A percentile compares a stretch with the other conserved stretches of the same genome.
Conservation (phyloP, 2,113 vertebrate species). For the Nyctereutes procyonoides region DNA sequence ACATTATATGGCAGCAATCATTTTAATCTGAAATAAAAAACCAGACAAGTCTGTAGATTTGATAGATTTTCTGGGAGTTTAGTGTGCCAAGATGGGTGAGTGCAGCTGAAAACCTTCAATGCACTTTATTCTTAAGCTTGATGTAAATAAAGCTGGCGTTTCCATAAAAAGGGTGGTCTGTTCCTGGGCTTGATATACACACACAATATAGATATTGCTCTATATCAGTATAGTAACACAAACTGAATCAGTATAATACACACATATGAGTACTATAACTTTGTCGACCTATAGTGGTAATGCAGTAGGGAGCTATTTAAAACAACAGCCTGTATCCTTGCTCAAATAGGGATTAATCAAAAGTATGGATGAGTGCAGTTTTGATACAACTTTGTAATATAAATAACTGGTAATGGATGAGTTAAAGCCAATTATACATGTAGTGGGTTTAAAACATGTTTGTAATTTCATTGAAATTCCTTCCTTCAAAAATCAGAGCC, state of each 20-base stretch:
- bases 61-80: slow-evolving; percentile 51
- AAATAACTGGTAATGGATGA: neutral
- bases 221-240: neutral
- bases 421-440: neutral
- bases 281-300: neutral
- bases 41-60: slow-evolving; percentile 68
- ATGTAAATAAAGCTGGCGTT: neutral
- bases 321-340: slow-evolving; percentile 3
- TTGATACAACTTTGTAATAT: neutral
- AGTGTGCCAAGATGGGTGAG: neutral
- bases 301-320: neutral
- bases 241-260: neutral
- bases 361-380: neutral
- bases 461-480: neutral
- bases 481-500: neutral
- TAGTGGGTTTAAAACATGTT: neutral
- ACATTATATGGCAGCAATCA: slow-evolving; percentile 65
- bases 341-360: neutral
- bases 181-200: neutral
- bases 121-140: neutral
- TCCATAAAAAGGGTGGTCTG: neutral
- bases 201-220: neutral
- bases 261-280: neutral
- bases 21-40: slow-evolving; percentile 62
- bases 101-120: slow-evolving; percentile 3